Evolutionary conservation across 2,888 invertebrate species (phyloP).

Genomic region (Erpobdella octoculata): DNA sequence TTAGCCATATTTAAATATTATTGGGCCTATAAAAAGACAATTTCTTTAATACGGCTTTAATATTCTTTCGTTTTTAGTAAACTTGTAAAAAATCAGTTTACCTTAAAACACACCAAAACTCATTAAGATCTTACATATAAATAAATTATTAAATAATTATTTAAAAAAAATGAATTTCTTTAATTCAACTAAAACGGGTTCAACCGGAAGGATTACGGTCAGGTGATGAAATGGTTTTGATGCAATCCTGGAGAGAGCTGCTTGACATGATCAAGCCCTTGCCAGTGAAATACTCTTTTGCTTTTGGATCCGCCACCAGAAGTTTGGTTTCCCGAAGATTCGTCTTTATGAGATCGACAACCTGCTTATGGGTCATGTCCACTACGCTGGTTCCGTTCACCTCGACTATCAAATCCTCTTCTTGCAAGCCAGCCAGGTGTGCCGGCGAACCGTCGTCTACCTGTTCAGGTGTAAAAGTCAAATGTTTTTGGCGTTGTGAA

Average conservation of each 20-base stretch:
- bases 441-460: conserved; percentile 33
- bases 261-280: conserved; percentile 55
- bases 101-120: no score
- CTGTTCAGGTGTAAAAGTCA: no score
- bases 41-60: no score
- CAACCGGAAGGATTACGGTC: neutral
- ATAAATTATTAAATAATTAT: no score
- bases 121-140: no score
- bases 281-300: conserved; percentile 65
- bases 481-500: no score
- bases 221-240: neutral
- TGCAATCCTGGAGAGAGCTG: conserved; percentile 38
- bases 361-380: conserved; percentile 58
- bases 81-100: no score
- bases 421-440: conserved; percentile 27
- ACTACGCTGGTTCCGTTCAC: conserved; percentile 32
- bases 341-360: conserved; percentile 84
- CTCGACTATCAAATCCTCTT: conserved; percentile 32
- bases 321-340: conserved; percentile 70
- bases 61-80: no score
- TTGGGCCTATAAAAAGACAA: no score
- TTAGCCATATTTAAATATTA: no score
- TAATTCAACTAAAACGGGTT: no score
- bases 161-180: no score
- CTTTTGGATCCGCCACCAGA: conserved; percentile 71